phyloP scores from a whole-genome alignment of 2,113 vertebrate genomes.

The Eonycteris spelaea region DNA sequence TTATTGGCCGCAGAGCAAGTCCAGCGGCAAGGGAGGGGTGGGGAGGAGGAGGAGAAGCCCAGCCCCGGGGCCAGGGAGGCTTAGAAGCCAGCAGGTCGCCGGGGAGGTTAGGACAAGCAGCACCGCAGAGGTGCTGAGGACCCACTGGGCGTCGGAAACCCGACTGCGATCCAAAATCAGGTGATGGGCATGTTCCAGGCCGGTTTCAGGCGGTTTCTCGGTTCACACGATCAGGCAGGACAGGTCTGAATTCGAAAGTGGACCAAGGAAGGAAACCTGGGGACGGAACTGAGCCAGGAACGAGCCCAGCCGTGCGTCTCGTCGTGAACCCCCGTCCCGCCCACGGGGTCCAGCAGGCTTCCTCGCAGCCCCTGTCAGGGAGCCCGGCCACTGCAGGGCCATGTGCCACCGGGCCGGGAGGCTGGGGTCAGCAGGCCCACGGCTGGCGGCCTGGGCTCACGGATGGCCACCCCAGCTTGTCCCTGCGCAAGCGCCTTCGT shows the following conservation, averaged over 20 bases:
- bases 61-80: neutral
- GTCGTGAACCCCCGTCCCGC: too few relatives aligned
- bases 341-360: neutral
- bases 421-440: fast-evolving
- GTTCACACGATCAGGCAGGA: neutral
- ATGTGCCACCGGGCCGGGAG: fast-evolving
- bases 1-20: neutral
- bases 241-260: neutral
- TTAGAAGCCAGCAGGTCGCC: neutral
- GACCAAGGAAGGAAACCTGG: neutral
- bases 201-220: neutral
- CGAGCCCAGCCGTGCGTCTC: neutral
- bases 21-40: neutral
- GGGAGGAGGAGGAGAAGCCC: neutral
- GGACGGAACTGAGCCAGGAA: neutral
- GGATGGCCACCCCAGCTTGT: neutral
- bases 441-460: neutral
- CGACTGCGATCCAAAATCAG: neutral
- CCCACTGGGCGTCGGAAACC: neutral
- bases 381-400: fast-evolving
- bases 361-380: neutral
- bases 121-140: neutral
- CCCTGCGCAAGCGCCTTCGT: neutral
- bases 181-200: neutral
- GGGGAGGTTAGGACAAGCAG: neutral